Percentiles rank a stretch among this genome's conserved stretches.
Evolutionary conservation across 2,113 vertebrate genomes (phyloP).

Genomic region (Electrona antarctica): DNA sequence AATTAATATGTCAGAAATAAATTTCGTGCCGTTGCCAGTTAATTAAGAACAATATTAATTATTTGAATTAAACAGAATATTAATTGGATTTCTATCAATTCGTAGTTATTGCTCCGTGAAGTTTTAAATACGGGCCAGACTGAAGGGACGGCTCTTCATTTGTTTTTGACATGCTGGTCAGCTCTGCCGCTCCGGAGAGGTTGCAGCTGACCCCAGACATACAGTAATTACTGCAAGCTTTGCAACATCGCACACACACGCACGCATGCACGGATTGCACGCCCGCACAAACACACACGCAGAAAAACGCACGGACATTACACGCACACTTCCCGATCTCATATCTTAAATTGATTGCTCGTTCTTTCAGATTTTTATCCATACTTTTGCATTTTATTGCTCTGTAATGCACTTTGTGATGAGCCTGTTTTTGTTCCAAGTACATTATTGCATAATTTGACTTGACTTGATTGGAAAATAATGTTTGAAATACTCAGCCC

Average conservation of each 20-base stretch:
- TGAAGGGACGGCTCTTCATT: slow-evolving; percentile 50
- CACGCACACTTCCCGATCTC: not conserved
- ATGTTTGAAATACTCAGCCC: slow-evolving; percentile 11
- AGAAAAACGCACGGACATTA: too few relatives aligned
- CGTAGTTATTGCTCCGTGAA: slow-evolving; percentile 72
- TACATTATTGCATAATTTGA: slow-evolving; percentile 40
- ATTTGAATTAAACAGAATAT: slow-evolving; percentile 78
- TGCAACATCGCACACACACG: not conserved
- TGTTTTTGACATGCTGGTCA: slow-evolving; percentile 44
- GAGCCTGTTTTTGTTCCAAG: slow-evolving; percentile 16
- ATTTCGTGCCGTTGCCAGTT: slow-evolving; percentile 63
- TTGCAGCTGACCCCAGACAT: slow-evolving; percentile 48
- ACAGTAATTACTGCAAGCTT: slow-evolving; percentile 56
- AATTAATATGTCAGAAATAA: slow-evolving; percentile 80
- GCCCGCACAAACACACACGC: not conserved
- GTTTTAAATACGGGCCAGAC: slow-evolving; percentile 67
- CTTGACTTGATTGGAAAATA: slow-evolving; percentile 19
- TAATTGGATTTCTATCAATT: slow-evolving; percentile 76
- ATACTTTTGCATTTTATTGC: slow-evolving; percentile 35
- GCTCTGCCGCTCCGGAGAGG: slow-evolving; percentile 42
- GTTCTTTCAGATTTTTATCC: slow-evolving; percentile 28
- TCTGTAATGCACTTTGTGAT: slow-evolving; percentile 37
- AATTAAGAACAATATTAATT: slow-evolving; percentile 82
- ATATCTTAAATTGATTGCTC: slow-evolving; percentile 36
- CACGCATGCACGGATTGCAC: not conserved